Evolutionary conservation across 2,797 vertebrate genomes (phyloP), one percentile per base, ranked within the genome.

Genomic region (Microctenopoma lineatum): DNA sequence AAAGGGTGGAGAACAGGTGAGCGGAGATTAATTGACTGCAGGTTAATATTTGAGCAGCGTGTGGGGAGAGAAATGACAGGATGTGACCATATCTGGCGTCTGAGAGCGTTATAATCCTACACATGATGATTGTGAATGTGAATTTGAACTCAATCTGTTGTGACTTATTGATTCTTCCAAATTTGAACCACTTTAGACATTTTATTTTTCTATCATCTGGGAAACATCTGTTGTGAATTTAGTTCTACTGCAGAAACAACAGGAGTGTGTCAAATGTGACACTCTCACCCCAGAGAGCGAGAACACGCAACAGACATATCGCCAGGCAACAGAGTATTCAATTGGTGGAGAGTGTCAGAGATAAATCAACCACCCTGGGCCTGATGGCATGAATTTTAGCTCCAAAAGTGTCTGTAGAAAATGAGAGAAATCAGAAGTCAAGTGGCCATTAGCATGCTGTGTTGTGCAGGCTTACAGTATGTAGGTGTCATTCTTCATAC

Each of bases 321-420:
- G 60, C 78, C 75, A 81, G 75, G 64, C 77, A 86, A 83, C 78
- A 39, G 25, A 5, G 42, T 54, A 59, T 82, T 53, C 83, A 87
- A 87, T 86, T 84, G 61, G 54, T 56, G 55, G 53, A 69, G 74
- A 77, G 73, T 77, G 63, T 57, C 26, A 58, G 26, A 70, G 16
- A 78, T 75, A 80, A 79, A 88, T 82, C 53, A 69, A 68, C 29
- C 13, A 14, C 75, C 44, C 63, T 73, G 55, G 39, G 59, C 63
- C 61, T 65, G 71, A 77, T 34, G 67, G 56, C 54, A 75, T 60
- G 25, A 55, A 56, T 70, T 70, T 34, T 34, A 67, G 55, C 47
- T 48, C 41, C 32, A 65, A 79, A 74, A 47, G 70, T 58, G 59
- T 64, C 71, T 5, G 42, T 56, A 47, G 71, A 81, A 75, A 60